Conservation (phyloP, 2,888 invertebrate species). For the Dione juno region DNA sequence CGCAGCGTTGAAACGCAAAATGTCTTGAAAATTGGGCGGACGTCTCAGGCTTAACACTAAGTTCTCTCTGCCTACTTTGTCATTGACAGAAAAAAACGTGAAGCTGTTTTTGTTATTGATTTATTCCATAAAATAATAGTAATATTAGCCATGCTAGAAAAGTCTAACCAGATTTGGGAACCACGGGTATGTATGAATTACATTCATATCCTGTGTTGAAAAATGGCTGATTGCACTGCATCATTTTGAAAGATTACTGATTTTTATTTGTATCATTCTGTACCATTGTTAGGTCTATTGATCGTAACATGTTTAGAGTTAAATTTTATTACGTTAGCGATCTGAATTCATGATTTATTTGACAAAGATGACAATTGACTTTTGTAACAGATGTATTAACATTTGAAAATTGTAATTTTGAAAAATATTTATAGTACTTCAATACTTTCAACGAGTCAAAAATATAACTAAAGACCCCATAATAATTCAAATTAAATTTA, state of each 20-base stretch:
- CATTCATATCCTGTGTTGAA: slow-evolving; percentile 20
- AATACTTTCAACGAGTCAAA: neutral
- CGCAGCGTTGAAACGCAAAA: no score
- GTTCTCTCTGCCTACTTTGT: no score
- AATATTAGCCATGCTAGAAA: neutral
- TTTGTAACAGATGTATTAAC: neutral
- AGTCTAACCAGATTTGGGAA: slow-evolving; percentile 20
- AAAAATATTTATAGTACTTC: neutral
- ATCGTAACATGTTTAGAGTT: neutral
- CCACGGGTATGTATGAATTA: slow-evolving; percentile 3
- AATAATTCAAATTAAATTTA: no score
- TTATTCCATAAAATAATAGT: neutral
- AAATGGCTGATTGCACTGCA: slow-evolving; percentile 61
- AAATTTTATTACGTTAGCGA: neutral
- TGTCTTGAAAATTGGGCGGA: no score
- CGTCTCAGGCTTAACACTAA: no score
- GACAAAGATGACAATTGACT: slow-evolving; percentile 9
- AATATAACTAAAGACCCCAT: neutral
- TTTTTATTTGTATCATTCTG: neutral
- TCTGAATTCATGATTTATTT: slow-evolving; percentile 19
- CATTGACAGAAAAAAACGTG: no score
- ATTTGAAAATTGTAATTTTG: neutral
- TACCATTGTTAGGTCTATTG: neutral
- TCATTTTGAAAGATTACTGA: slow-evolving; percentile 41
- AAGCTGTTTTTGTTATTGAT: neutral